A percentile compares a stretch with the other conserved stretches of the same genome.
Conservation (phyloP, 2,113 vertebrate species). For the Mesocricetus auratus region DNA sequence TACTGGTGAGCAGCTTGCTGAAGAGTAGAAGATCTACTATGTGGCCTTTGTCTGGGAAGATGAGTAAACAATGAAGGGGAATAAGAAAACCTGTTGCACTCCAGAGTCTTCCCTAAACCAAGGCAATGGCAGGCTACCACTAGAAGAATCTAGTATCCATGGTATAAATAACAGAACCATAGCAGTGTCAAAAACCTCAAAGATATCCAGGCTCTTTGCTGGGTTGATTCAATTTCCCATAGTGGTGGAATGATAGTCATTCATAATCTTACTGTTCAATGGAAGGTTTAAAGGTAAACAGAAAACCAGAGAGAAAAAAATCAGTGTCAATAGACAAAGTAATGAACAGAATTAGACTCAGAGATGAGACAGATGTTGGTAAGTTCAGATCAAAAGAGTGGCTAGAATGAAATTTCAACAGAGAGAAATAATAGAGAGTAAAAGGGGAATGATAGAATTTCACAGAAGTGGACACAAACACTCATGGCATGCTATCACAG, state of each 20-base stretch:
- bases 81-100: background rate
- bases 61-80: background rate
- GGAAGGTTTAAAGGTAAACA: background rate
- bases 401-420: background rate
- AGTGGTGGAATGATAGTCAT: background rate
- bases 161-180: background rate
- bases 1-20: rapidly evolving
- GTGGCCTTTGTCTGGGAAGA: rapidly evolving
- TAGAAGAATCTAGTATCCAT: background rate
- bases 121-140: background rate
- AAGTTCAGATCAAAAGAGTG: background rate
- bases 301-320: background rate
- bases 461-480: background rate
- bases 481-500: rapidly evolving
- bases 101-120: background rate
- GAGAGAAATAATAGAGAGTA: background rate
- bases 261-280: background rate
- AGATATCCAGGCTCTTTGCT: background rate
- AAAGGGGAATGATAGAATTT: background rate
- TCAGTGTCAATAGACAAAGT: background rate
- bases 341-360: constrained; percentile 5
- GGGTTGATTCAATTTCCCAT: background rate
- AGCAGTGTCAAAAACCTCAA: background rate
- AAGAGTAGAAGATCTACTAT: background rate
- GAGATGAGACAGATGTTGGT: background rate